phyloP scores from a whole-genome alignment of 2,113 vertebrate species.

The Excalfactoria chinensis region DNA sequence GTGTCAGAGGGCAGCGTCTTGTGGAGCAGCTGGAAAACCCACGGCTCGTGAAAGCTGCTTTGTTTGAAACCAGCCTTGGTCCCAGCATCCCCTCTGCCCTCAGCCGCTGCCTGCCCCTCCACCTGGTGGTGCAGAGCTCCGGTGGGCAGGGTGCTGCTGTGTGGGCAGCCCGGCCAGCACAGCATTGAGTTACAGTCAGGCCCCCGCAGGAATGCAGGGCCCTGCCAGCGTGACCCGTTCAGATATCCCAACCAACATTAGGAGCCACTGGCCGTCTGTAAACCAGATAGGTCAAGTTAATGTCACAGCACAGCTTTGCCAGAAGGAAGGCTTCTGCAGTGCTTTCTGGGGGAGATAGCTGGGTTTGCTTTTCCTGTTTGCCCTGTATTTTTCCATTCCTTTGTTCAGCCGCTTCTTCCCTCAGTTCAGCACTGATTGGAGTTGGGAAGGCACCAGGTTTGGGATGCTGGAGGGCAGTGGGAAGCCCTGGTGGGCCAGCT shows the following conservation, averaged over 20 bases:
- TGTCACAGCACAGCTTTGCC: neutral
- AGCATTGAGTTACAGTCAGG: constrained; percentile 36
- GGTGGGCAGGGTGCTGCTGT: neutral
- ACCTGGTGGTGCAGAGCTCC: rapidly evolving
- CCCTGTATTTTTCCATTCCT: constrained; percentile 22
- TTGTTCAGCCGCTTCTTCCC: neutral
- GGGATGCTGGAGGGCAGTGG: neutral
- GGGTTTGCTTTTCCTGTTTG: neutral
- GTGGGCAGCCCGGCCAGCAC: neutral
- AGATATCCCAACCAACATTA: neutral
- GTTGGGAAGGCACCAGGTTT: neutral
- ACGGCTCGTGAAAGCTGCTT: neutral
- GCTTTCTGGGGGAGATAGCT: neutral
- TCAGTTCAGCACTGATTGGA: neutral
- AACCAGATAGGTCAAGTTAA: constrained; percentile 32
- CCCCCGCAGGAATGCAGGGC: neutral
- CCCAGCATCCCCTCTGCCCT: rapidly evolving
- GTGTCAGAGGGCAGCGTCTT: no score
- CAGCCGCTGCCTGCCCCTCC: neutral
- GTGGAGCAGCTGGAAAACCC: neutral
- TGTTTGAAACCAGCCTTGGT: neutral
- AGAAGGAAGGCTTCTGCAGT: neutral
- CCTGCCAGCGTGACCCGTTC: neutral
- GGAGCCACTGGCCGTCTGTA: neutral
- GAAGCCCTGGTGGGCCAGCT: neutral